Conservation (phyloP, 2,888 invertebrate species). For the Mythimna pallens region DNA sequence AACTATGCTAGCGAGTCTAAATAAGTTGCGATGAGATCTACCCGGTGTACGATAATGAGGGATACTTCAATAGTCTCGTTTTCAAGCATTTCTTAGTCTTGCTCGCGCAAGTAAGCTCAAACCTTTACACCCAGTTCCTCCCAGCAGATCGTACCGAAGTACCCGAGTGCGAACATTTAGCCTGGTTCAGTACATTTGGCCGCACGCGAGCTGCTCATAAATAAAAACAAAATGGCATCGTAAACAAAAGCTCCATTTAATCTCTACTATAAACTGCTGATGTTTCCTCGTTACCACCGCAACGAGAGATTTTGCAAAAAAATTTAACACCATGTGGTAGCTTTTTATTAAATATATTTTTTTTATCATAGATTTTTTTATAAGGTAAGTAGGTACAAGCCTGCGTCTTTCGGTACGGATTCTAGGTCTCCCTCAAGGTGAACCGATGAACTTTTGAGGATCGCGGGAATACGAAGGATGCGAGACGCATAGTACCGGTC, state of each 20-base stretch:
- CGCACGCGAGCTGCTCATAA: slow-evolving; percentile 67
- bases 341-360: background rate
- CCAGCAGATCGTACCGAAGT: background rate
- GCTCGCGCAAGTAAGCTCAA: background rate
- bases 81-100: background rate
- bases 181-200: slow-evolving; percentile 27
- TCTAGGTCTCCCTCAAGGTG: too few relatives aligned
- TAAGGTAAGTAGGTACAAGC: too few relatives aligned
- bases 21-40: background rate
- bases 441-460: too few relatives aligned
- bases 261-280: slow-evolving; percentile 59
- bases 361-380: too few relatives aligned
- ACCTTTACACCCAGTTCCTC: slow-evolving; percentile 5
- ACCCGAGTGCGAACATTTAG: slow-evolving; percentile 34
- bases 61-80: too few relatives aligned
- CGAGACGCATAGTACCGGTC: too few relatives aligned
- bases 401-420: too few relatives aligned
- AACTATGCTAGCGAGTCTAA: background rate
- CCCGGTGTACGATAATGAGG: background rate
- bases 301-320: slow-evolving; percentile 39
- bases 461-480: too few relatives aligned
- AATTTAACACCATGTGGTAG: background rate
- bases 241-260: slow-evolving; percentile 63
- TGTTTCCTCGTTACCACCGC: slow-evolving; percentile 31
- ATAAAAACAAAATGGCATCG: slow-evolving; percentile 62